Evolutionary conservation across 30 jellyfish, hydroid and myxozoan genomes (phyloP), one percentile per base, ranked within the genome.

Genomic region (Cassiopea andromeda): DNA sequence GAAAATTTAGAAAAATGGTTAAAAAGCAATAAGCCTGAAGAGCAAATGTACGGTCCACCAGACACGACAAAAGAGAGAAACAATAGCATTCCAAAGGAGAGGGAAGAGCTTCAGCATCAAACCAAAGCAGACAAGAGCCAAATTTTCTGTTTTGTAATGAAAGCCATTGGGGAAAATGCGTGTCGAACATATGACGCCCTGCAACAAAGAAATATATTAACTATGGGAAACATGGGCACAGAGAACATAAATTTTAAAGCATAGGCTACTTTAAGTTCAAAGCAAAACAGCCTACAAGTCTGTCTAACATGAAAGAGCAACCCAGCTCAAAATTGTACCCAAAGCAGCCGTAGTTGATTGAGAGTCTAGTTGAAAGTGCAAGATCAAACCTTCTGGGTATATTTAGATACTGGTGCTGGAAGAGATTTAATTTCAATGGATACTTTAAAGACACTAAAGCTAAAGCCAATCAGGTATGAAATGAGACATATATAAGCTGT

Each of bases 401-500:
- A 72, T 44, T 50, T 85, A 38, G 93, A 73, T 81, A 73, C 91
- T 60, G 93, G 93, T 43, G 81, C 93, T 47, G 93, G 93, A 85
- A 85, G 81, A 60, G 82, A 85, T 72, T 85, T 74, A 80, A 74
- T 74, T 43, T 74, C 93, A n/a, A 73, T 73, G 59, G 92, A 84
- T 85, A 82, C 82, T 73, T 81, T 74, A 73, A 44, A 60, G 93
- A 85, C 46, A 59, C 82, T 85, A 49, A 45, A 49, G 50, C 79
- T 82, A 68, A 70, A 82, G 64, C 83, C 83, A 1, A 70, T 67
- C 38, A 27, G 38, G 38, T 27, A 27, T 27, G 38, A 27, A 27
- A 27, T 27, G 68, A 73, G 50, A 38, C 81, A 54, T 60, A 4
- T 85, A 48, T 71, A 45, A 18, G 71, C 92, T 44, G 60, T 85